Conservation (phyloP, 1,140 invertebrate genomes). For the Scaptomyza montana region DNA sequence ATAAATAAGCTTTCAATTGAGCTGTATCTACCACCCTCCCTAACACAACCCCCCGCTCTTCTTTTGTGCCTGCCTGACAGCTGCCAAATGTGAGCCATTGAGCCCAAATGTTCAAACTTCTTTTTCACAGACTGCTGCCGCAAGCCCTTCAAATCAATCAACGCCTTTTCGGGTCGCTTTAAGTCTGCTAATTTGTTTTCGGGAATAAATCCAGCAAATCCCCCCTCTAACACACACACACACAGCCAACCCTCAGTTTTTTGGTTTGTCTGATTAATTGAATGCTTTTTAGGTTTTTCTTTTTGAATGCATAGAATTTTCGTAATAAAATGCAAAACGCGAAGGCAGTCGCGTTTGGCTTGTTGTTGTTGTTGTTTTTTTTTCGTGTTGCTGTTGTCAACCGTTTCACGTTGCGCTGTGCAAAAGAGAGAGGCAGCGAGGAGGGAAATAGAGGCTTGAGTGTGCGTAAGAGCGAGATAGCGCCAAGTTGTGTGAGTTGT, state of each 20-base stretch:
- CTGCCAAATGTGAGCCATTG: constrained; percentile 42
- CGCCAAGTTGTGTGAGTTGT: constrained; percentile 51
- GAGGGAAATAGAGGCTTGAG: constrained; percentile 4
- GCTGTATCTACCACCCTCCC: constrained; percentile 8
- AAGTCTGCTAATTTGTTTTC: constrained; percentile 67
- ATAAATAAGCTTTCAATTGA: constrained; percentile 54
- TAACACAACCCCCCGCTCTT: background rate
- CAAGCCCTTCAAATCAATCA: constrained; percentile 70
- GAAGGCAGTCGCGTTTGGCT: constrained; percentile 30
- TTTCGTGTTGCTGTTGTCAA: constrained; percentile 49
- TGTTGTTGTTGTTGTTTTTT: constrained; percentile 29
- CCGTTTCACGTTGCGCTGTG: constrained; percentile 64
- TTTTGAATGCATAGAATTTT: constrained; percentile 49
- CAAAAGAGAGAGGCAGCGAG: constrained; percentile 36
- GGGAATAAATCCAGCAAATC: background rate
- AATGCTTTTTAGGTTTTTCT: constrained; percentile 39
- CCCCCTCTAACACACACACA: background rate
- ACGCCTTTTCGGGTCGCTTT: constrained; percentile 55
- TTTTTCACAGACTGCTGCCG: background rate
- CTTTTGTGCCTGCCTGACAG: constrained; percentile 34
- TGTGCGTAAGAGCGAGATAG: constrained; percentile 31
- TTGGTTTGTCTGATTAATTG: constrained; percentile 40
- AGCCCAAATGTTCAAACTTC: constrained; percentile 30
- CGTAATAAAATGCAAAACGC: constrained; percentile 59
- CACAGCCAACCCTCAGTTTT: background rate